A percentile compares a stretch with the other conserved stretches of the same genome.
Evolutionary conservation across 1,140 invertebrate genomes (phyloP).

Genomic region (Diachasma alloeum): DNA sequence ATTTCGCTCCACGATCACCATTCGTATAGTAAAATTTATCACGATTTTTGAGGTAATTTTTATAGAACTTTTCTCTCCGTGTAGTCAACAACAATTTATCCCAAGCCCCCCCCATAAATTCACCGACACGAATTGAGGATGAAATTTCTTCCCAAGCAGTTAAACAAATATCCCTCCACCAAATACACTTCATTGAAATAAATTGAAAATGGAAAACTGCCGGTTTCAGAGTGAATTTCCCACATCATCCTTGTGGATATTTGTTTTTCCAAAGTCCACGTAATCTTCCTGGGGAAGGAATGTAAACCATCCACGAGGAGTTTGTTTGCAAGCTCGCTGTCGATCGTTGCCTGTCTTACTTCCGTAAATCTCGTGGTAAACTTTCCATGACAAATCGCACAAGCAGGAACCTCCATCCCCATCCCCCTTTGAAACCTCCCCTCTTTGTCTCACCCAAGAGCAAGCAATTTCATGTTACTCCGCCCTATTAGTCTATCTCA

Average conservation of each 20-base stretch:
- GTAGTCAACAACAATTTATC: too few relatives aligned
- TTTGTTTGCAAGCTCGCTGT: conserved; percentile 2
- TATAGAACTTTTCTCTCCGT: too few relatives aligned
- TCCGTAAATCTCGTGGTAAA: not conserved
- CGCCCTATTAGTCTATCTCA: not conserved
- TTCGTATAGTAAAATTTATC: too few relatives aligned
- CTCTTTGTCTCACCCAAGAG: not conserved
- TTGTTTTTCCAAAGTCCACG: not conserved
- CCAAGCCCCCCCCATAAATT: too few relatives aligned
- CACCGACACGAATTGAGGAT: too few relatives aligned
- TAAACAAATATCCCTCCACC: not conserved
- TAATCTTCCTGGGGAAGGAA: not conserved
- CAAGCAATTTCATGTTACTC: not conserved
- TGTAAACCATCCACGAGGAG: not conserved
- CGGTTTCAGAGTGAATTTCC: not conserved
- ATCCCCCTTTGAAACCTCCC: not conserved
- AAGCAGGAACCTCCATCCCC: not conserved
- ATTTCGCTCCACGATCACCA: too few relatives aligned
- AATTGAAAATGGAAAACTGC: not conserved
- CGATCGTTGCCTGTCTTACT: conserved; percentile 4
- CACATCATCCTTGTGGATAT: not conserved
- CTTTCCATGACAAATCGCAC: conserved; percentile 3
- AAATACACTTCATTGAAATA: not conserved
- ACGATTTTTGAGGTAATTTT: too few relatives aligned
- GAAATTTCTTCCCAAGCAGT: not conserved